phyloP scores from a whole-genome alignment of 2,113 vertebrate species.

The Macroglossus sobrinus region DNA sequence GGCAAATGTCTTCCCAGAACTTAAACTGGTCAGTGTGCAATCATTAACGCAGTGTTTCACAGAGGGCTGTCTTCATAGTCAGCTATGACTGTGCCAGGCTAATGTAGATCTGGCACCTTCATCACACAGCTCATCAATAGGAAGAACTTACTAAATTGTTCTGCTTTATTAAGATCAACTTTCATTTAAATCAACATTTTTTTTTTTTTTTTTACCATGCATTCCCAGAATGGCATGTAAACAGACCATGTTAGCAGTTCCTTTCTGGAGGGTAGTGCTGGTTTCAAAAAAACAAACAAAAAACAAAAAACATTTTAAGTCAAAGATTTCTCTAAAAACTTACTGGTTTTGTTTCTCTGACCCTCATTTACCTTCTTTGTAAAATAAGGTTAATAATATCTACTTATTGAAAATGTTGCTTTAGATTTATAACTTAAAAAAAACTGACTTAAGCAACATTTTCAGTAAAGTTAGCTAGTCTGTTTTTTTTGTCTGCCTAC shows the following conservation, averaged over 20 bases:
- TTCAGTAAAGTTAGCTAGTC: neutral
- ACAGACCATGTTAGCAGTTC: neutral
- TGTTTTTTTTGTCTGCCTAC: neutral
- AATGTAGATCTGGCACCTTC: neutral
- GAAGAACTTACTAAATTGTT: neutral
- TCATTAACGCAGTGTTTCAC: neutral
- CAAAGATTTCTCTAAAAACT: neutral
- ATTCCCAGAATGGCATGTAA: neutral
- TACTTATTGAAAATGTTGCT: neutral
- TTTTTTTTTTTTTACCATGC: neutral
- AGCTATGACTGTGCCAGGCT: neutral
- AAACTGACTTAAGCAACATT: neutral
- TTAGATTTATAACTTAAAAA: neutral
- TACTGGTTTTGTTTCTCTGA: neutral
- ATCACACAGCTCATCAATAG: neutral
- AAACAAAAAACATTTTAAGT: neutral
- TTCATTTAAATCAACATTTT: neutral
- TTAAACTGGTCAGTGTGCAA: neutral
- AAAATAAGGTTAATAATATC: neutral
- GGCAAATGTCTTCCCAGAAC: neutral
- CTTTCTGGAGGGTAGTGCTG: neutral
- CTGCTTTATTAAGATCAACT: neutral
- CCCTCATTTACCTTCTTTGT: neutral
- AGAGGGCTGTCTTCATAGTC: neutral
- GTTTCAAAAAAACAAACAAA: neutral